These are phyloP conservation scores for Aethes cnicana DNA, from an alignment of 2,888 invertebrate genomes.

Conservation along the genomic window DNA sequence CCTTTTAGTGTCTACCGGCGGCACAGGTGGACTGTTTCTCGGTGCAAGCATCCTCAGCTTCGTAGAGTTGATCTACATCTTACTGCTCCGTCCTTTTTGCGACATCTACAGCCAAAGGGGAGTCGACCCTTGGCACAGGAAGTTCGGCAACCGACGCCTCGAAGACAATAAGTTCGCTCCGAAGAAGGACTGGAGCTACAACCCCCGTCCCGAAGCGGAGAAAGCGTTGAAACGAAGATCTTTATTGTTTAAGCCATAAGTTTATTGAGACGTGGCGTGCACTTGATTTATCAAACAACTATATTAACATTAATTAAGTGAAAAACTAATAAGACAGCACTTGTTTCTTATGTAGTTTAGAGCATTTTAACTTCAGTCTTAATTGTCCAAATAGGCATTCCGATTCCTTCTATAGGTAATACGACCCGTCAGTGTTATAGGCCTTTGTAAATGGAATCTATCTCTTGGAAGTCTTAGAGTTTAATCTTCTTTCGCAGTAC, in stretches of 20 bases:
- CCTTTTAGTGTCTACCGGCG: slow-evolving; percentile 84
- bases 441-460: too few species aligned
- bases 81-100: slow-evolving; percentile 72
- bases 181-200: slow-evolving; percentile 53
- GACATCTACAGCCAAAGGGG: slow-evolving; percentile 69
- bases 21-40: slow-evolving; percentile 85
- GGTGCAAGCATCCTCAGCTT: slow-evolving; percentile 86
- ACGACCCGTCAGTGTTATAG: too few species aligned
- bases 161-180: slow-evolving; percentile 60
- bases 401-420: too few species aligned
- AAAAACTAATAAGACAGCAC: too few species aligned
- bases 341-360: too few species aligned
- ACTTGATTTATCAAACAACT: too few species aligned
- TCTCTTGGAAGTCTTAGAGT: too few species aligned
- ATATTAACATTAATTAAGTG: too few species aligned
- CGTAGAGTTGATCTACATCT: slow-evolving; percentile 84
- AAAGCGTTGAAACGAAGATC: slow-evolving; percentile 65
- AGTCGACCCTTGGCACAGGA: slow-evolving; percentile 70
- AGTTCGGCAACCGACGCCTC: slow-evolving; percentile 58
- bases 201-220: slow-evolving; percentile 16
- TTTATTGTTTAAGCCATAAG: slow-evolving; percentile 1
- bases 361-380: too few species aligned
- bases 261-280: too few species aligned
- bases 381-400: too few species aligned
- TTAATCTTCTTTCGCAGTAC: slow-evolving; percentile 38